Conservation (phyloP, 2,113 vertebrate genomes). For the Sorex fumeus region DNA sequence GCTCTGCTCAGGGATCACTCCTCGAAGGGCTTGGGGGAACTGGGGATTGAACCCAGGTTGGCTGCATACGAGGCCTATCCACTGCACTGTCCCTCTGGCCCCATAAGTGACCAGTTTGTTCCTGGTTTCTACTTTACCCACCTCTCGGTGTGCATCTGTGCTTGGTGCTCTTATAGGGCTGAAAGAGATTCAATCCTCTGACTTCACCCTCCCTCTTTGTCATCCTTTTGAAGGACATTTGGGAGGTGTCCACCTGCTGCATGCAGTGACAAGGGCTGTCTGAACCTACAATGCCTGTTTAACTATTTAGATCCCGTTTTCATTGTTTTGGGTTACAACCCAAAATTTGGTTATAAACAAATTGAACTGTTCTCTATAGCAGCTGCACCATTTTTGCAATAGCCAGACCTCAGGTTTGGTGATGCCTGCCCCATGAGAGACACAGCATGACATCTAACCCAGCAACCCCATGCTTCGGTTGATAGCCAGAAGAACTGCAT, state of each 20-base stretch:
- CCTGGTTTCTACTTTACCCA: neutral
- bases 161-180: neutral
- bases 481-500: too few species aligned
- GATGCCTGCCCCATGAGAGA: too few species aligned
- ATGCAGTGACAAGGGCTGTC: neutral
- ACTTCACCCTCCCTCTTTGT: neutral
- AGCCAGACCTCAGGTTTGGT: too few species aligned
- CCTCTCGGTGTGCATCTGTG: neutral
- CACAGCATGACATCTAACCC: too few species aligned
- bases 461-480: too few species aligned
- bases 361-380: neutral
- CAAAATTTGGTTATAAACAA: neutral
- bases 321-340: neutral
- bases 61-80: too few species aligned
- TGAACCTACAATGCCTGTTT: fast-evolving
- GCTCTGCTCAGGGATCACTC: too few species aligned
- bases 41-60: too few species aligned
- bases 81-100: too few species aligned
- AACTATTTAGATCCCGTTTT: neutral
- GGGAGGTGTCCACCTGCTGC: neutral
- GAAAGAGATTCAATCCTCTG: neutral
- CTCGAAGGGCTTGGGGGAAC: too few species aligned
- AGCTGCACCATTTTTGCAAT: neutral
- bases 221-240: neutral
- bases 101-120: too few species aligned